These are phyloP conservation scores for Proterorhinus semilunaris DNA, from an alignment of 2,113 vertebrate genomes.

Conservation along the genomic window DNA sequence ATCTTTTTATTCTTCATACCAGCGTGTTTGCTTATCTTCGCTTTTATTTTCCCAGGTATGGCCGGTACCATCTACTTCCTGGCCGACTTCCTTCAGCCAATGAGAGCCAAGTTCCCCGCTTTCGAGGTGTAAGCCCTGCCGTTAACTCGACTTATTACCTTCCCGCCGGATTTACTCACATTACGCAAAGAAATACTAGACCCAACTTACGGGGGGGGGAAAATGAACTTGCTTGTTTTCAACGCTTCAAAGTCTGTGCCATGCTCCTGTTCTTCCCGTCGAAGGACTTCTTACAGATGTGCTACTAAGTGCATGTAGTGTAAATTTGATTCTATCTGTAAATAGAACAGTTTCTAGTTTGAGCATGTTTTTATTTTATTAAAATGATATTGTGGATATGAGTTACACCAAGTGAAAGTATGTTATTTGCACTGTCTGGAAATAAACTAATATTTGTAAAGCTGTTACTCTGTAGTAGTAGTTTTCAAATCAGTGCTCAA, in stretches of 20 bases:
- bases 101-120: constrained; percentile 87
- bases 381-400: not conserved
- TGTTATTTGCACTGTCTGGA: constrained; percentile 42
- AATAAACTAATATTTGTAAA: constrained; percentile 54
- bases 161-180: no score
- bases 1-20: no score
- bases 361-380: not conserved
- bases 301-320: not conserved
- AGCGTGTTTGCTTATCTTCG: not conserved
- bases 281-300: not conserved
- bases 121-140: constrained; percentile 79
- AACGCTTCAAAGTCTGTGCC: constrained; percentile 9
- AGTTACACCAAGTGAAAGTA: constrained; percentile 10
- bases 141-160: not conserved
- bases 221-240: no score
- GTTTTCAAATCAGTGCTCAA: not conserved
- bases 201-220: no score
- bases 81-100: constrained; percentile 87
- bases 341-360: not conserved
- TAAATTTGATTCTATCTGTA: not conserved
- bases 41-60: constrained; percentile 81
- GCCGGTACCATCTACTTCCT: constrained; percentile 97
- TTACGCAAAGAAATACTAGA: no score
- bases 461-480: constrained; percentile 8
- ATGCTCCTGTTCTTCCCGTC: constrained; percentile 19